Base-by-base conservation (phyloP, 2,797 vertebrate species). In the Silurus aristotelis region DNA sequence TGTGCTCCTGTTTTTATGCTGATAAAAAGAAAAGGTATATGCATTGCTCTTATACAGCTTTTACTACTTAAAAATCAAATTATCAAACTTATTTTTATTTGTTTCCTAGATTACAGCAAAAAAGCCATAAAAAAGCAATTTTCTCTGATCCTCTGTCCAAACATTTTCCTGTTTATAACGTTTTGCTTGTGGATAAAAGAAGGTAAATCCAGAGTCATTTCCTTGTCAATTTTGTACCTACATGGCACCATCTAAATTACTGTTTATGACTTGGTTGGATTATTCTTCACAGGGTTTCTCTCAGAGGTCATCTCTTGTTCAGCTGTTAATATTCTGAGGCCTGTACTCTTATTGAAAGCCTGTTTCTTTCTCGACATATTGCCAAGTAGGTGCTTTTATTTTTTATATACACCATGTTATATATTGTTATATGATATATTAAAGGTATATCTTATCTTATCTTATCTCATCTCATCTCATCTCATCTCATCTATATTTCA, bases 101-200 rank as follows among this genome's bases (percentile, higher is more conserved):
- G 6, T 48, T 31, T 83, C 43, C 63, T 8, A 83, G 82, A 19
- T 56, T 5, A 58, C 14, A 72, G 43, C 31, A 82, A 31, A 81
- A 43, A 27, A 4, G 46, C 8, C 22, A 46, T 86, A 52, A 61
- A 19, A 38, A 67, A 38, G 5, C 48, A 83, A 0, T 1, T 38
- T n/a, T 60, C 14, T 48, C 67, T 89, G 48, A 58, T 87, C 52
- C 48, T 89, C 75, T 84, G 22, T 80, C 86, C 79, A 25, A 89
- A 87, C 55, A 61, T 84, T 17, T 83, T 71, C 58, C 25, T 89
- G 64, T 83, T 43, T 64, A 5, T 73, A 0, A 43, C 82, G 3
- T 89, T 89, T 48, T 43, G 83, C 3, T 38, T 86, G 6, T 87
- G 86, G 86, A 6, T 70, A 27, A 55, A 52, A 75, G 85, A 88